Percentiles rank a stretch among this genome's conserved stretches.
Evolutionary conservation across 1,140 invertebrate genomes (phyloP).

Genomic region (Conopomorpha cramerella): DNA sequence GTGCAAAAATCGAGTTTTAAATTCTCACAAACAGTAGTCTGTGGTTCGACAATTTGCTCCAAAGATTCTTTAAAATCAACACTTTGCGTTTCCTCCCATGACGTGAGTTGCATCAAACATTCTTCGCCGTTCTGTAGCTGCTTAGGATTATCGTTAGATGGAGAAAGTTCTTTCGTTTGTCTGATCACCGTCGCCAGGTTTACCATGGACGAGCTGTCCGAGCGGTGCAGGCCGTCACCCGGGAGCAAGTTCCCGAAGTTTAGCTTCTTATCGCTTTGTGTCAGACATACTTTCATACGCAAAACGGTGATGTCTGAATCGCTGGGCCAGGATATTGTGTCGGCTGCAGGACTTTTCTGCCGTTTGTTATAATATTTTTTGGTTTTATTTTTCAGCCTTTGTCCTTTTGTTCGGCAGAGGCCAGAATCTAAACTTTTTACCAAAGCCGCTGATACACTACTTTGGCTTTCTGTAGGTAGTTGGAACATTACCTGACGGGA

Average conservation of each 20-base stretch:
- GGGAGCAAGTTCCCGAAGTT: constrained; percentile 17
- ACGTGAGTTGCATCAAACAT: constrained; percentile 31
- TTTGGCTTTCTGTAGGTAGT: constrained; percentile 20
- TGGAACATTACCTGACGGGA: constrained; percentile 35
- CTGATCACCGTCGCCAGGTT: constrained; percentile 32
- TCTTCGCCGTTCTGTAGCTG: constrained; percentile 31
- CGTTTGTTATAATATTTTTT: constrained; percentile 23
- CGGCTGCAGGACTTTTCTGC: constrained; percentile 17
- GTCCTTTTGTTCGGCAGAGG: constrained; percentile 18
- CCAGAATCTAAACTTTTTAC: constrained; percentile 30
- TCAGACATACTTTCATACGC: constrained; percentile 30
- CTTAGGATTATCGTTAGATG: too few relatives aligned
- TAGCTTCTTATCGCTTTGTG: constrained; percentile 15
- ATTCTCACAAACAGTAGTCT: background rate
- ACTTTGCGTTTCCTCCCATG: constrained; percentile 27
- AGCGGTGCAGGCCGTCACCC: constrained; percentile 37
- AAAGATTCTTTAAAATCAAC: constrained; percentile 6
- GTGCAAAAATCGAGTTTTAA: background rate
- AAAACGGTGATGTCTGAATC: constrained; percentile 49
- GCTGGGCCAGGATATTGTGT: constrained; percentile 41
- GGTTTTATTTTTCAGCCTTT: constrained; percentile 14
- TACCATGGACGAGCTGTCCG: constrained; percentile 39
- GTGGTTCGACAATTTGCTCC: constrained; percentile 2
- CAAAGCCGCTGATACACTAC: constrained; percentile 17
- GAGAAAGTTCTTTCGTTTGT: too few relatives aligned